phyloP scores from a whole-genome alignment of 2,888 invertebrate genomes.

The Steromphala cineraria region DNA sequence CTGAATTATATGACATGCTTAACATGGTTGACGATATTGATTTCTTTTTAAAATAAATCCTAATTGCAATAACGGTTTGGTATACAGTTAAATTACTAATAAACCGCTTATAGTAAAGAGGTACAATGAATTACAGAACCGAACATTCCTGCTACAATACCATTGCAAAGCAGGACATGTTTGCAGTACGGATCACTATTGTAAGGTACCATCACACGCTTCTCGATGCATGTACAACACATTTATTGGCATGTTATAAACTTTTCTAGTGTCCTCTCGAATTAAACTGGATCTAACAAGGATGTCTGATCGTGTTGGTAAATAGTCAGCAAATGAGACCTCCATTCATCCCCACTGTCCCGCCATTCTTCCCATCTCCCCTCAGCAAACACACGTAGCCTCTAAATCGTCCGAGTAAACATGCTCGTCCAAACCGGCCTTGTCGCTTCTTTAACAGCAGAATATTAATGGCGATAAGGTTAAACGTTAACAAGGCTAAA shows the following conservation, averaged over 20 bases:
- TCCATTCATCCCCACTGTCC: background rate
- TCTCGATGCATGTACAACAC: background rate
- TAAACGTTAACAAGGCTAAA: conserved; percentile 20
- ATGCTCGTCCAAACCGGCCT: background rate
- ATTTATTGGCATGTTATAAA: conserved; percentile 22
- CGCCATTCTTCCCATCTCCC: conserved; percentile 1
- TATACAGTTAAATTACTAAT: no score
- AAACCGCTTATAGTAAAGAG: no score
- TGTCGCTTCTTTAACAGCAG: conserved; percentile 12
- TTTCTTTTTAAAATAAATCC: no score
- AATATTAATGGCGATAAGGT: conserved; percentile 20
- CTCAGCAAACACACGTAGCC: conserved; percentile 14
- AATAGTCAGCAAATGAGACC: background rate
- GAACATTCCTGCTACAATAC: no score
- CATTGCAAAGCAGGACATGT: no score
- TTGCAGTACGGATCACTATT: no score
- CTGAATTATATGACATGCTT: no score
- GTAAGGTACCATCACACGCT: no score
- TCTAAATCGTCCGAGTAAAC: conserved; percentile 14
- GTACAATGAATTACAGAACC: no score
- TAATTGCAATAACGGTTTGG: no score
- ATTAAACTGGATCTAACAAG: conserved; percentile 22
- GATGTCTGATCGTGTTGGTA: conserved; percentile 15
- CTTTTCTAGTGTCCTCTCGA: conserved; percentile 2
- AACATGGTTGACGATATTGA: no score